A percentile compares a stretch with the other conserved stretches of the same genome.
Evolutionary conservation across 2,113 vertebrate genomes (phyloP).

Genomic region (Odobenus rosmarus): DNA sequence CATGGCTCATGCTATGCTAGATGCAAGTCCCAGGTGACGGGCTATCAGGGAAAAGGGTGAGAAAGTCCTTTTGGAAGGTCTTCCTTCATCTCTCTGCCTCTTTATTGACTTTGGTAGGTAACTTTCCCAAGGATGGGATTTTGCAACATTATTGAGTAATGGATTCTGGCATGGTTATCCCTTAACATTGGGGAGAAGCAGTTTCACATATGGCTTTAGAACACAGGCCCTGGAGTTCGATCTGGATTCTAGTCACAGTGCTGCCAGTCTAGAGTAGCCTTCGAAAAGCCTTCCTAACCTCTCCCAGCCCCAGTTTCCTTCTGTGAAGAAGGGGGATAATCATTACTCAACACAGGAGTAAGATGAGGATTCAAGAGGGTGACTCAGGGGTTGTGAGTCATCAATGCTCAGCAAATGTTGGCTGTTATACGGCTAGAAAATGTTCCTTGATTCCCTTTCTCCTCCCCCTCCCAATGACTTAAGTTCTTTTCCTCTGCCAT

Average conservation of each 20-base stretch:
- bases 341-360: not conserved
- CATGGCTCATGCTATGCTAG: not conserved
- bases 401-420: not conserved
- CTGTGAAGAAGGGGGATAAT: not conserved
- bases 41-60: not conserved
- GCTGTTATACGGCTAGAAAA: not conserved
- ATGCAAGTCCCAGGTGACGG: not conserved
- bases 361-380: not conserved
- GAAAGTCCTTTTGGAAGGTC: not conserved
- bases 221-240: not conserved
- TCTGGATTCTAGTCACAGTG: not conserved
- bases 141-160: not conserved
- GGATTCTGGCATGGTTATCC: not conserved
- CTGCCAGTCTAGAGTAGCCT: not conserved
- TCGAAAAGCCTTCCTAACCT: not conserved
- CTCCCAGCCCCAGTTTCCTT: not conserved
- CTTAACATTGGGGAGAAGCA: not conserved
- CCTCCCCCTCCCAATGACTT: not conserved
- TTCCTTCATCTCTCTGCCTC: not conserved
- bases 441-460: not conserved
- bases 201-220: not conserved
- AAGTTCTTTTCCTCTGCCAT: not conserved
- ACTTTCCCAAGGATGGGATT: not conserved
- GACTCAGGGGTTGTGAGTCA: not conserved
- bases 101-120: not conserved